Evolutionary conservation across 2,113 vertebrate species (phyloP).

Genomic region (Elaphurus davidianus): DNA sequence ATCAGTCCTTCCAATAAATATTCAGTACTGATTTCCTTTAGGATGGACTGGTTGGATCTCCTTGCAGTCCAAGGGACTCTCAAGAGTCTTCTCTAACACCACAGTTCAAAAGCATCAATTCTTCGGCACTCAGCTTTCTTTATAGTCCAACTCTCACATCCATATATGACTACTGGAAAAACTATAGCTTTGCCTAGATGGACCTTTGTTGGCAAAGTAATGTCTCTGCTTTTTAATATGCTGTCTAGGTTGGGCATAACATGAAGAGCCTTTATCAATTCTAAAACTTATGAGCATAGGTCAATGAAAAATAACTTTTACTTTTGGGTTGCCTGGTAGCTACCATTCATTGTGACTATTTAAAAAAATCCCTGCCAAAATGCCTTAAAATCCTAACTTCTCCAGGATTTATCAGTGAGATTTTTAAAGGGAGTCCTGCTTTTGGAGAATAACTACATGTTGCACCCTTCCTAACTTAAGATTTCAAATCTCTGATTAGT

Average conservation of each 20-base stretch:
- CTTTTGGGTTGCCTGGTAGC: neutral
- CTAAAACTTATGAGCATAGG: neutral
- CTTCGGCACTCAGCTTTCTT: neutral
- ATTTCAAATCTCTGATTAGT: neutral
- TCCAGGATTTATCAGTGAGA: neutral
- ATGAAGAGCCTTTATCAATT: neutral
- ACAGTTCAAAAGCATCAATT: neutral
- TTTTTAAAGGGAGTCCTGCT: neutral
- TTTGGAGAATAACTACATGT: neutral
- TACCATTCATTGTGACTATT: neutral
- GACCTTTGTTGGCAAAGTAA: neutral
- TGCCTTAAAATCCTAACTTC: neutral
- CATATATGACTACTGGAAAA: neutral
- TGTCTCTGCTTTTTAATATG: neutral
- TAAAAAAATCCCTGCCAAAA: neutral
- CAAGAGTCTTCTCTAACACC: neutral
- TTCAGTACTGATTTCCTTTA: neutral
- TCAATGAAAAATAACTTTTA: neutral
- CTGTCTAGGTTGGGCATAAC: neutral
- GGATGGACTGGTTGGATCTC: neutral
- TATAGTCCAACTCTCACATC: neutral
- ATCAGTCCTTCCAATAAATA: neutral
- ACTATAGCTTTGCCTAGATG: neutral
- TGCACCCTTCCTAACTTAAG: neutral
- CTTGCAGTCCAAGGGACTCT: neutral